Conservation (phyloP, 1,140 invertebrate species). For the Zaprionus vittiger region DNA sequence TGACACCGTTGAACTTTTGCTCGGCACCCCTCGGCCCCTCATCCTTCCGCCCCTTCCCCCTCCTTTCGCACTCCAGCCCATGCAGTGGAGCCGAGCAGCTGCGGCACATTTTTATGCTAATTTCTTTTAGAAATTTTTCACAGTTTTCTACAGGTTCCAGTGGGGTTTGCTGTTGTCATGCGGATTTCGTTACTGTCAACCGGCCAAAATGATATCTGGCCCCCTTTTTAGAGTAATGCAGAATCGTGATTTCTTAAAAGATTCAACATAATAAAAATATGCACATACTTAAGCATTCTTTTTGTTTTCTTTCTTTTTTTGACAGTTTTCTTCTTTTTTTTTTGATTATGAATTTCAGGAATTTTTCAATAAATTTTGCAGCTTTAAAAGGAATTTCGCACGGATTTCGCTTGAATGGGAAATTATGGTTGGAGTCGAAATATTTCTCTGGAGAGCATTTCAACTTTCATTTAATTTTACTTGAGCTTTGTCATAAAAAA, state of each 20-base stretch:
- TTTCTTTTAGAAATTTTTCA: conserved; percentile 50
- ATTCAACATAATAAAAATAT: conserved; percentile 48
- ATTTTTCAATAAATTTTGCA: conserved; percentile 2
- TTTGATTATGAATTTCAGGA: background rate
- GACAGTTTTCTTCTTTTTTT: background rate
- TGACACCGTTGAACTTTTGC: conserved; percentile 73
- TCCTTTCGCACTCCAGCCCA: background rate
- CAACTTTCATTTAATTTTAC: background rate
- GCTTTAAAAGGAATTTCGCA: conserved; percentile 12
- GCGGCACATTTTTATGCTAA: conserved; percentile 69
- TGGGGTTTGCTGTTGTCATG: conserved; percentile 52
- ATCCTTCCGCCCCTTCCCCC: too few species aligned
- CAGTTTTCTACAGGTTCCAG: conserved; percentile 25
- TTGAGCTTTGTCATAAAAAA: background rate
- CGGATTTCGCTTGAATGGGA: background rate
- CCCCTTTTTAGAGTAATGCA: conserved; percentile 13
- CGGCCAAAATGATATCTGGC: conserved; percentile 31
- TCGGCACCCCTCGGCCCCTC: background rate
- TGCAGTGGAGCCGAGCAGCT: conserved; percentile 12
- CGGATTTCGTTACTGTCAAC: conserved; percentile 47
- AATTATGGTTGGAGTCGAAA: background rate
- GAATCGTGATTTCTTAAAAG: conserved; percentile 24
- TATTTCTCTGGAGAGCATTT: background rate
- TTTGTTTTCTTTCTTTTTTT: conserved; percentile 14
- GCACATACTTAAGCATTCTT: conserved; percentile 38